Conservation (phyloP, 2,113 vertebrate species). For the Tragulus kanchil region DNA sequence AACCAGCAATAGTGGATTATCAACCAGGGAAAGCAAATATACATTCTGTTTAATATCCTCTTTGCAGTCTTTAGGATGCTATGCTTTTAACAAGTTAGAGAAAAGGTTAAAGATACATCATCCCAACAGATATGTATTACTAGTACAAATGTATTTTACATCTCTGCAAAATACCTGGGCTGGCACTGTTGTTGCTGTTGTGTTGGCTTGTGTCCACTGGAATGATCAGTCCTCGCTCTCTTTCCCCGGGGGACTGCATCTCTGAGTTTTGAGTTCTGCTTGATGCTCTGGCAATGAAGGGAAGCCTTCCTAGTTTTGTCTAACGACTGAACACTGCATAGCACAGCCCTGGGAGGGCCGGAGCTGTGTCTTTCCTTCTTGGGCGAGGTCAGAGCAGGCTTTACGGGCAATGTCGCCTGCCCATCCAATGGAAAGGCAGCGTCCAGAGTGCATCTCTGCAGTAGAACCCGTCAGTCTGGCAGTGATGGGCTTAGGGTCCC, state of each 20-base stretch:
- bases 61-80: background rate
- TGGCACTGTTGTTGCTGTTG: too few relatives aligned
- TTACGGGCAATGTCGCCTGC: background rate
- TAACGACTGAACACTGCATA: background rate
- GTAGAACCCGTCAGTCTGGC: rapidly evolving
- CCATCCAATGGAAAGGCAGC: rapidly evolving
- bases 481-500: rapidly evolving
- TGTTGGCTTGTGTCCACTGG: background rate
- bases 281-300: background rate
- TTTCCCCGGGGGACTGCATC: background rate
- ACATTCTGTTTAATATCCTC: conserved; percentile 10
- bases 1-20: background rate
- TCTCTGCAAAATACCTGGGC: background rate
- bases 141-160: background rate
- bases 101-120: background rate
- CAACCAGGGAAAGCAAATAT: background rate
- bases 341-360: background rate
- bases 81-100: background rate
- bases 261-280: background rate
- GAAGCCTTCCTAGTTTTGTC: background rate
- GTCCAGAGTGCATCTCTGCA: rapidly evolving
- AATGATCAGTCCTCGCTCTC: background rate
- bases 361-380: background rate
- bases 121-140: background rate
- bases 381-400: background rate